Evolutionary conservation across 1,140 invertebrate genomes (phyloP), one percentile per base, ranked within the genome.

Genomic region (Zaprionus davidi): DNA sequence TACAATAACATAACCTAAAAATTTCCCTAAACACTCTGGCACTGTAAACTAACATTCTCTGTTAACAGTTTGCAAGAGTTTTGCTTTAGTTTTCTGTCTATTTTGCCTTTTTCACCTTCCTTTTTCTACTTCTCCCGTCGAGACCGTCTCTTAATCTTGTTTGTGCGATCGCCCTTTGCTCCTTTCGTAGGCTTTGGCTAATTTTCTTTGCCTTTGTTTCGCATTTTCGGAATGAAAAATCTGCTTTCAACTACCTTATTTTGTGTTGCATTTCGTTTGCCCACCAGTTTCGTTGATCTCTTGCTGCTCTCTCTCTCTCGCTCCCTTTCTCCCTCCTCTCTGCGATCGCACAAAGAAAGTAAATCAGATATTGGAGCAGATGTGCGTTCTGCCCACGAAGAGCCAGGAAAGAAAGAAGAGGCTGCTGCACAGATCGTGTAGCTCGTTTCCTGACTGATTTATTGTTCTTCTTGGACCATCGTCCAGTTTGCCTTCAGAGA

Each of bases 351-450:
- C 83, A 87, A 81, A 76, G 84, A 90, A 87, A 87, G 84, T 87
- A 87, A 87, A 87, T 90, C 84, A 90, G 78, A 90, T 87, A 84
- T 85, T 90, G 84, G 85, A 90, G 85, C 84, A 87, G 84, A 84
- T 87, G 82, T 86, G 82, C 84, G 20, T 20, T 56, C 76, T 66
- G 74, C 62, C 71, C 87, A 79, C 46, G 72, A 83, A 44, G 59
- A 69, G 20, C 17, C 31, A 51, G 57, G 60, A 55, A 51, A 3
- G 46, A 62, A 60, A 36, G 62, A 26, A 17, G 58, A 55, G 56
- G 46, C 60, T 57, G 31, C n/a, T 24, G 58, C 17, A 44, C 69
- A 46, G 31, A 34, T 34, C 31, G 31, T 34, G 3, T 28, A 65
- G 56, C 63, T 70, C 51, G 44, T 38, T 53, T 71, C 60, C 60